Evolutionary conservation across 2,113 vertebrate genomes (phyloP).

Genomic region (Nematolebias whitei): DNA sequence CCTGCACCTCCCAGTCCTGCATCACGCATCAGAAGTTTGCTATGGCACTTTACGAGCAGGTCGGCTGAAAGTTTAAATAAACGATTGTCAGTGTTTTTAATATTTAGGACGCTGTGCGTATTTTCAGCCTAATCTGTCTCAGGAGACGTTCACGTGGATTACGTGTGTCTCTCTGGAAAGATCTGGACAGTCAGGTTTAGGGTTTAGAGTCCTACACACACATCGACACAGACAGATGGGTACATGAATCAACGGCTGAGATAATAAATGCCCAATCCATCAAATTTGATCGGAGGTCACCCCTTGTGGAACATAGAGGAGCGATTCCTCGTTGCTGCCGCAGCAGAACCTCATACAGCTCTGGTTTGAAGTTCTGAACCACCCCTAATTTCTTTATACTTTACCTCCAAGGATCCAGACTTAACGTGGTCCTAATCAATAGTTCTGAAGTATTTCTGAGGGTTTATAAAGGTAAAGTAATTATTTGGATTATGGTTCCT

Average conservation of each 20-base stretch:
- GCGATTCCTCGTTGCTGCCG: constrained; percentile 37
- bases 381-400: no score
- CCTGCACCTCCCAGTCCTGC: constrained; percentile 95
- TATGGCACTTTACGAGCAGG: constrained; percentile 97
- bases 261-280: constrained; percentile 63
- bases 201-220: neutral
- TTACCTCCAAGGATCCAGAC: no score
- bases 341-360: constrained; percentile 16
- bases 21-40: constrained; percentile 99
- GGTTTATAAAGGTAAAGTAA: no score
- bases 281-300: constrained; percentile 51
- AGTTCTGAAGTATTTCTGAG: no score
- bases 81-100: neutral
- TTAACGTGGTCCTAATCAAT: no score
- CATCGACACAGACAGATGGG: constrained; percentile 22
- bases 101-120: neutral
- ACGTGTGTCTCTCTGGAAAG: constrained; percentile 26
- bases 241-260: constrained; percentile 63
- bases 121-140: neutral
- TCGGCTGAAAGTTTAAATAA: constrained; percentile 50
- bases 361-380: no score
- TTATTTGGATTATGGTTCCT: no score
- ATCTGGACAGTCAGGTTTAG: constrained; percentile 5
- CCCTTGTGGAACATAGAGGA: constrained; percentile 49
- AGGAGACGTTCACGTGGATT: neutral